phyloP scores from a whole-genome alignment of 37 sponge, comb jelly and placozoan species.

The Bolinopsis microptera region DNA sequence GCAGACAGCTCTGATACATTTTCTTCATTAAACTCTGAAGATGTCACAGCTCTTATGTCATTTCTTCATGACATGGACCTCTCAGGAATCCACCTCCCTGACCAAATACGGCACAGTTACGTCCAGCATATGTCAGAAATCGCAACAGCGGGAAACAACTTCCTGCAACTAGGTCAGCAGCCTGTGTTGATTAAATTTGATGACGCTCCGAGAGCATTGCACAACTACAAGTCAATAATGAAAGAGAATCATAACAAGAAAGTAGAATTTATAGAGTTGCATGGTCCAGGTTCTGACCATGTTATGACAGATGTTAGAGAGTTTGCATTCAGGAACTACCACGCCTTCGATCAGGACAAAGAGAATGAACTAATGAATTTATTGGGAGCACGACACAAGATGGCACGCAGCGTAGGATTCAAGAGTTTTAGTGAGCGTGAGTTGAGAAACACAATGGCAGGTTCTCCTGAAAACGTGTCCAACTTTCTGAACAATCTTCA shows the following conservation, averaged over 20 bases:
- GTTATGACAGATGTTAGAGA: conserved; percentile 66
- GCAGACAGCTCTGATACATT: neutral
- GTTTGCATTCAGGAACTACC: conserved; percentile 67
- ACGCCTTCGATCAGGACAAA: conserved; percentile 56
- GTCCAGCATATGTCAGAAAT: neutral
- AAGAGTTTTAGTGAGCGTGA: conserved; percentile 76
- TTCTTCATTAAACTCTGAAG: neutral
- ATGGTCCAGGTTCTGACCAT: conserved; percentile 3
- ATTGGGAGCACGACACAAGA: conserved; percentile 70
- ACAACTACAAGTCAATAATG: neutral
- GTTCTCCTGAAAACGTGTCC: conserved; percentile 69
- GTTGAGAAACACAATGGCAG: conserved; percentile 74
- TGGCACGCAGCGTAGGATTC: conserved; percentile 78
- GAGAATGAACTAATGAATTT: conserved; percentile 68
- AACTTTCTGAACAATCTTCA: conserved; percentile 73
- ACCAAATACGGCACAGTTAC: neutral
- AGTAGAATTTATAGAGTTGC: neutral
- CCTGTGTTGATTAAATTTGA: neutral
- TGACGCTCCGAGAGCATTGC: neutral
- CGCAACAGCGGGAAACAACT: neutral
- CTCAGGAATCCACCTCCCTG: conserved; percentile 16
- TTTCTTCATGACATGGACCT: conserved; percentile 21
- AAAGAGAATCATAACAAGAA: too few relatives aligned
- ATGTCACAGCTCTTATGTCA: neutral
- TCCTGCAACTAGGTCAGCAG: neutral